Percentiles rank a stretch among this genome's conserved stretches.
Conservation (phyloP, 2,888 invertebrate genomes). For the Mesodorylaimus sp. region DNA sequence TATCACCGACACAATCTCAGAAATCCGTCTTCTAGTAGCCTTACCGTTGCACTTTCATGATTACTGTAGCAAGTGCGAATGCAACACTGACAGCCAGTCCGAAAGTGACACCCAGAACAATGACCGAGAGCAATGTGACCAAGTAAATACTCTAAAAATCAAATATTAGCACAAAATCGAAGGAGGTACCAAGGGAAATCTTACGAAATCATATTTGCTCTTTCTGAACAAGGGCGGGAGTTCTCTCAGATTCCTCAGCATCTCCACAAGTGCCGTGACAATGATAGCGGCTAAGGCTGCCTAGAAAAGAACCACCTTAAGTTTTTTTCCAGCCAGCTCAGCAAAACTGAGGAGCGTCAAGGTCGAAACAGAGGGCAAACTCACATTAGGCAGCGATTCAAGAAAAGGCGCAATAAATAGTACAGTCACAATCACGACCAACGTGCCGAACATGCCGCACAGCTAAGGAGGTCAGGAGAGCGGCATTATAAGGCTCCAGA, state of each 20-base stretch:
- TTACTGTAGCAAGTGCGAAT: constrained; percentile 28
- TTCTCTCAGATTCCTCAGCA: constrained; percentile 52
- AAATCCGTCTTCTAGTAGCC: too few species aligned
- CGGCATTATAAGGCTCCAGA: too few species aligned
- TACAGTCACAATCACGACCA: constrained; percentile 52
- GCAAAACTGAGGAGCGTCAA: too few species aligned
- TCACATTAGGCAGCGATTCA: constrained; percentile 53
- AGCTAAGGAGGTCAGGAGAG: too few species aligned
- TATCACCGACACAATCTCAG: too few species aligned
- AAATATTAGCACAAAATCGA: neutral
- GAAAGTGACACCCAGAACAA: constrained; percentile 23
- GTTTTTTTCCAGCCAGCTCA: too few species aligned
- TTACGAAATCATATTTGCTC: constrained; percentile 52
- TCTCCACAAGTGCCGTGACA: constrained; percentile 53
- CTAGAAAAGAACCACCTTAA: too few species aligned
- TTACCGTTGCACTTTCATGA: constrained; percentile 24
- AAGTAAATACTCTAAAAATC: constrained; percentile 24
- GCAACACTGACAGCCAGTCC: constrained; percentile 24
- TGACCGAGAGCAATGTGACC: constrained; percentile 25
- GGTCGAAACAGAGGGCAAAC: too few species aligned
- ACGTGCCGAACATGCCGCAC: constrained; percentile 55
- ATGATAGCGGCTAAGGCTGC: constrained; percentile 59
- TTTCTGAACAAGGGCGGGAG: constrained; percentile 50
- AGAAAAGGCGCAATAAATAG: constrained; percentile 71
- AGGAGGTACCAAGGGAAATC: constrained; percentile 1